Evolutionary conservation across 2,888 invertebrate genomes (phyloP), one percentile per base, ranked within the genome.

Genomic region (Theretra japonica): DNA sequence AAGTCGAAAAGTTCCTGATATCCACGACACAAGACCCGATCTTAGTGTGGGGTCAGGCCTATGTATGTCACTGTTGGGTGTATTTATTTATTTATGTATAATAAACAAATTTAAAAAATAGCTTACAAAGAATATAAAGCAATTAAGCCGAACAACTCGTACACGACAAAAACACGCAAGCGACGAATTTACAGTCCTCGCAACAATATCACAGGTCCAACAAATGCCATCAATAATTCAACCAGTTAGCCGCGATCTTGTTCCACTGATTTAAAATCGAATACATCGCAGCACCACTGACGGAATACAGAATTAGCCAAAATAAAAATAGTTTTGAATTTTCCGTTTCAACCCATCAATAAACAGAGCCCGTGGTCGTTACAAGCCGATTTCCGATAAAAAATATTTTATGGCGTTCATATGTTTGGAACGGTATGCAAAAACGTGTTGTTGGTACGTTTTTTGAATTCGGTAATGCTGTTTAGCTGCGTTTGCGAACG

Each of bases 241-340:
- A 72, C 69, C 59, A n/a, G 58, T 41, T 41, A 41, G 69, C 41
- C 76, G 72, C 73, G 75, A 81, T 80, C 79, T 79, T 77, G 76
- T 77, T 72, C 76, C 71, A 70, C 75, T 79, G 81, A 83, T 83
- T 83, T 81, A 82, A 79, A 76, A 74, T 74, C 70, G 73, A 74
- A 70, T 70, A 74, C 77, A 78, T 74, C 73, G 75, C 73, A 74
- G 73, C 62, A 72, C 68, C 56, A 74, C 73, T 78, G 79, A 73
- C 76, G 74, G 77, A 79, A 79, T 77, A 77, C 73, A 72, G 75
- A 76, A 79, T 76, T 77, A 76, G 75, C 72, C 48, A 30, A 58
- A 70, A 72, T 76, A 79, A 77, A 77, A 79, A 76, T 76, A 77
- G 79, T 76, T 76, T 70, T 72, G 71, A 57, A 76, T 73, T 73